These are phyloP conservation scores for Drosophila nannoptera DNA, from an alignment of 1,140 invertebrate genomes.

Conservation along the genomic window DNA sequence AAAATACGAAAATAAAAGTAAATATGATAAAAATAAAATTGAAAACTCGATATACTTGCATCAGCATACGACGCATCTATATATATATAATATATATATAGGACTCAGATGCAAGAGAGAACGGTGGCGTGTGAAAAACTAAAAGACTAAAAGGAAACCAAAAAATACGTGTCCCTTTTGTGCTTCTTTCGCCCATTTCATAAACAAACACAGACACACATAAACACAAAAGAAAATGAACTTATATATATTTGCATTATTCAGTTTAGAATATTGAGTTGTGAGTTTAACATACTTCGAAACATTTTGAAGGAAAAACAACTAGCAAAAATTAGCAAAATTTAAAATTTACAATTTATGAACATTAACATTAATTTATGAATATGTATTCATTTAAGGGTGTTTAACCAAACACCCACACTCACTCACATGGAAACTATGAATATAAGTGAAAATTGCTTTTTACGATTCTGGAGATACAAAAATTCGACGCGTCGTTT, in stretches of 20 bases:
- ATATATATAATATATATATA: slow-evolving; percentile 13
- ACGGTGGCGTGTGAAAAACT: slow-evolving; percentile 46
- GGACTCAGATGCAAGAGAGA: slow-evolving; percentile 20
- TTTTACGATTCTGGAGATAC: slow-evolving; percentile 28
- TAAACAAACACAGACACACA: slow-evolving; percentile 22
- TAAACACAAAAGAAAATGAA: slow-evolving; percentile 15
- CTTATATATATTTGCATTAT: slow-evolving; percentile 30
- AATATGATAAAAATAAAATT: slow-evolving; percentile 18
- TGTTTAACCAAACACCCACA: too few relatives aligned
- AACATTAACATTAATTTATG: slow-evolving; percentile 40
- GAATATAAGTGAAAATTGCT: slow-evolving; percentile 36
- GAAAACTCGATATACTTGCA: slow-evolving; percentile 49
- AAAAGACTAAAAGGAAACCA: slow-evolving; percentile 68
- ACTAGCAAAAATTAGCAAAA: slow-evolving; percentile 77
- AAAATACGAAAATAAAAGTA: slow-evolving; percentile 2
- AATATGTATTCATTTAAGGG: slow-evolving; percentile 33
- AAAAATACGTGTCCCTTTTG: slow-evolving; percentile 48
- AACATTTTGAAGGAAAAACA: slow-evolving; percentile 55
- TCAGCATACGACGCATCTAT: slow-evolving; percentile 39
- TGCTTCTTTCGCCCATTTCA: slow-evolving; percentile 60
- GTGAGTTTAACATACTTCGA: slow-evolving; percentile 49
- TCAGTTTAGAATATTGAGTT: slow-evolving; percentile 59
- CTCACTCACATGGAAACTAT: slow-evolving; percentile 30
- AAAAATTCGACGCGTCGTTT: slow-evolving; percentile 26
- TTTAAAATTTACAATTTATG: slow-evolving; percentile 62